Base-by-base conservation (phyloP, 92 coral and sea anemone species). In the Parazoanthus darwini region DNA sequence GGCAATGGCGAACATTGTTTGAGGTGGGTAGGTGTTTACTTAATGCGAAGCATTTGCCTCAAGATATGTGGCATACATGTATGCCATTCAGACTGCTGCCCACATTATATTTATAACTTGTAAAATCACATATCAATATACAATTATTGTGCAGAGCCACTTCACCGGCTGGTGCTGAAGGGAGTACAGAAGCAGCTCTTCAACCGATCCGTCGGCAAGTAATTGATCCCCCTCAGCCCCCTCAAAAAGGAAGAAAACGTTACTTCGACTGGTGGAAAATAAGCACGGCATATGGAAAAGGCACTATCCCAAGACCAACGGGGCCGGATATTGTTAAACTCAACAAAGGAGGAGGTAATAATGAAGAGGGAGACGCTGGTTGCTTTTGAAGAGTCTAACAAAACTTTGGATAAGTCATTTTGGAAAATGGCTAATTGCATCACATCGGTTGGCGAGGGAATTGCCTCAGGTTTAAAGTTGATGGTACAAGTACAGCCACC, bases 1-100 rank as follows among this genome's bases (percentile, higher is more conserved):
- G 94, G 36, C 74, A 89, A 25, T 91, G 94, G 90, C 15, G 36
- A 54, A 88, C 93, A 82, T 63, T 91, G 22, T 91, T 91, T 51
- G 91, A 91, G 29, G 88, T 91, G 93, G 93, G 88, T 23, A 89
- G 94, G 42, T 91, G 91, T 26, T 71, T 91, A 42, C 89, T 89
- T 11, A 29, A 82, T 25, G 66, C 87, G 72, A 23, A 43, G 26
- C n/a, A 72, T 8, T 42, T 85, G 50, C 79, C 80, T 13, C 71
- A 72, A 25, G 65, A 67, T 1, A 56, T 92, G 54, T 92, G 94
- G 92, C 88, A 29, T 29, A 29, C 33, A 29, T 68, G 4, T 79
- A 79, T 79, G 80, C 59, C 36, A 23, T 79, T 44, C 54, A 46
- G 39, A 54, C 79, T 63, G 85, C 76, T 68, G 74, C 71, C 29